Percentiles rank a stretch among this genome's conserved stretches.
phyloP scores from a whole-genome alignment of 2,113 vertebrate species.

The Chamaetylas fuelleborni region DNA sequence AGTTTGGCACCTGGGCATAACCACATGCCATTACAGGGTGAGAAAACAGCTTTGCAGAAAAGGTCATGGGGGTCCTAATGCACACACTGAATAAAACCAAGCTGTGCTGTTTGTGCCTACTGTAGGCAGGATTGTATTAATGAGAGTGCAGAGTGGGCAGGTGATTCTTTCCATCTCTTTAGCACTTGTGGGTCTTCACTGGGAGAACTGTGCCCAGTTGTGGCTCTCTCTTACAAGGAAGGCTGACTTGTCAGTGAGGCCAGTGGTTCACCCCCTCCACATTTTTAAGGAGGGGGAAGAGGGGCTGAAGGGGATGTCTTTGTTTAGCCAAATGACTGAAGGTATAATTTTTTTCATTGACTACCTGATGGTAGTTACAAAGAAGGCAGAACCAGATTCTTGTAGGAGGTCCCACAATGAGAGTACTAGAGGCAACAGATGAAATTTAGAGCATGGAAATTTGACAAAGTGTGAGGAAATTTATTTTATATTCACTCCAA shows the following conservation, averaged over 20 bases:
- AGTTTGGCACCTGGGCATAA: not conserved
- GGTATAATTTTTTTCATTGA: not conserved
- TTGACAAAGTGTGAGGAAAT: not conserved
- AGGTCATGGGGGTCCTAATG: not conserved
- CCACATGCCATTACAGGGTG: not conserved
- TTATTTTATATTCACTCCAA: not conserved
- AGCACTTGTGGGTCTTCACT: not conserved
- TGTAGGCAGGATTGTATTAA: not conserved
- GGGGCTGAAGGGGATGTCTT: not conserved
- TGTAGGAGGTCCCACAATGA: not conserved
- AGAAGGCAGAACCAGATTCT: not conserved
- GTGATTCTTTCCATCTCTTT: not conserved
- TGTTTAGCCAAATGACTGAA: not conserved
- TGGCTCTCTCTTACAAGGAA: not conserved
- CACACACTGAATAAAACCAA: not conserved
- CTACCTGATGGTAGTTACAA: not conserved
- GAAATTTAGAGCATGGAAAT: not conserved
- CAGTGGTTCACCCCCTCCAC: not conserved
- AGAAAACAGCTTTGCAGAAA: not conserved
- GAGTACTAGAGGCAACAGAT: not conserved
- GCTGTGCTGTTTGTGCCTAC: not conserved
- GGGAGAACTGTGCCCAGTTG: not conserved
- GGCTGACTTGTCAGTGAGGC: not conserved
- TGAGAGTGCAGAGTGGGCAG: fast-evolving
- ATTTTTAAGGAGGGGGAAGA: not conserved